Evolutionary conservation across 2,797 vertebrate genomes (phyloP), one percentile per base, ranked within the genome.

Genomic region (Danio aesculapii): DNA sequence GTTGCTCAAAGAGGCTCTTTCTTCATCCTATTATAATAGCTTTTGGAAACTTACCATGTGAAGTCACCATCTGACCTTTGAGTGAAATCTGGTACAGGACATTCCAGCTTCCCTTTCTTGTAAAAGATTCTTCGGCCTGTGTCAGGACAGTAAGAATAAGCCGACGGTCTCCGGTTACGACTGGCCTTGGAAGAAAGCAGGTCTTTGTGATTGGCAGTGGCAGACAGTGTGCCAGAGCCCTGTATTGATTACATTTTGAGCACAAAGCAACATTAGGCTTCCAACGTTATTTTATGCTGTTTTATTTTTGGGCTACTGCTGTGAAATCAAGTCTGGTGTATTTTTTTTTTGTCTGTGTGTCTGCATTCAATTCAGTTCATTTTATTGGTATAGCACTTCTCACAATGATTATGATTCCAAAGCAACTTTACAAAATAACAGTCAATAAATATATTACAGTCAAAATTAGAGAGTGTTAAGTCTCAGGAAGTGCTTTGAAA

Each of bases 41-140:
- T 47, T 47, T 77, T 10, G 0, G 5, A 16, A 77, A 6, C 6
- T 64, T 46, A 39, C 21, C 14, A 21, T 11, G 19, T 52, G 66
- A 62, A 71, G 59, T 44, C 39, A 21, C 9, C 46, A 44, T 63
- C 17, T 79, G 77, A 79, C 77, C 58, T 79, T 71, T 63, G 8
- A 62, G 39, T 71, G 77, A 50, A 71, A 79, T 52, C 46, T n/a
- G 57, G 77, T 41, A 62, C 6, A n/a, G 66, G 47, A 63, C n/a
- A 62, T 79, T 79, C 77, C 67, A 79, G 30, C 57, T 79, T 79
- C 67, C 57, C 57, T 70, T 70, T 70, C 12, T 70, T 62, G 47
- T 52, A 10, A 53, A 17, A 21, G 3, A 19, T 52, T 19, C 55
- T 61, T 59, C 16, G 17, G 44, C 55, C 43, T 30, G 21, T 39